Conservation (phyloP, 2,888 invertebrate genomes). For the Volucella zonaria region DNA sequence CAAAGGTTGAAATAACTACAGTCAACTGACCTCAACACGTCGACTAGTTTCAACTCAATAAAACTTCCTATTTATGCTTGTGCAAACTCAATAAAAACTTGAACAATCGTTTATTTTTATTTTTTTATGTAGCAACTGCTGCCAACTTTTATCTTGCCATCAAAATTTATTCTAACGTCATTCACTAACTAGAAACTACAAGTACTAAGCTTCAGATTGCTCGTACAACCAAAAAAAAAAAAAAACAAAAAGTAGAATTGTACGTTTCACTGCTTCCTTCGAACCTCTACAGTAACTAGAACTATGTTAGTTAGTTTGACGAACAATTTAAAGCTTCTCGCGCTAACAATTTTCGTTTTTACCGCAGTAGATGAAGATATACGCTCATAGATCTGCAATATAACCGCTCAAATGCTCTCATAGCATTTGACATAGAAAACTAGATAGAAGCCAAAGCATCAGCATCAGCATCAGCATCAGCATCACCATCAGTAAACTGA, state of each 20-base stretch:
- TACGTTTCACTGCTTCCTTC: slow-evolving; percentile 19
- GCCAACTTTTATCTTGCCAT: slow-evolving; percentile 39
- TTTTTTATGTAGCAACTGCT: too few species aligned
- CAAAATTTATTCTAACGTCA: slow-evolving; percentile 46
- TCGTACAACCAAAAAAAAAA: background rate
- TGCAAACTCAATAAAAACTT: too few species aligned
- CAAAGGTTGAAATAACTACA: too few species aligned
- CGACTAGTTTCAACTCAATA: too few species aligned
- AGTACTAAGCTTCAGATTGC: slow-evolving; percentile 2
- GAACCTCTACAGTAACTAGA: background rate
- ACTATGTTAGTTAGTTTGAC: slow-evolving; percentile 7
- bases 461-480: slow-evolving; percentile 19
- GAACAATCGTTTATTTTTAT: too few species aligned
- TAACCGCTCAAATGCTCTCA: slow-evolving; percentile 37
- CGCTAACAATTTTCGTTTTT: slow-evolving; percentile 52
- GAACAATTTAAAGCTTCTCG: slow-evolving; percentile 53
- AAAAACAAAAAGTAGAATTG: background rate
- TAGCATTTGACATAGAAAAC: slow-evolving; percentile 50
- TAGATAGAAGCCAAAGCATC: slow-evolving; percentile 43
- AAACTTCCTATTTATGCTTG: too few species aligned
- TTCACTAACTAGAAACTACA: slow-evolving; percentile 24
- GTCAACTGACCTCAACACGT: too few species aligned
- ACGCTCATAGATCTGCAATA: background rate
- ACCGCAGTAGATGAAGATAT: slow-evolving; percentile 36
- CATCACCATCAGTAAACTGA: background rate